Percentiles rank a stretch among this genome's conserved stretches.
Conservation (phyloP, 1,140 invertebrate genomes). For the Cepaea nemoralis region DNA sequence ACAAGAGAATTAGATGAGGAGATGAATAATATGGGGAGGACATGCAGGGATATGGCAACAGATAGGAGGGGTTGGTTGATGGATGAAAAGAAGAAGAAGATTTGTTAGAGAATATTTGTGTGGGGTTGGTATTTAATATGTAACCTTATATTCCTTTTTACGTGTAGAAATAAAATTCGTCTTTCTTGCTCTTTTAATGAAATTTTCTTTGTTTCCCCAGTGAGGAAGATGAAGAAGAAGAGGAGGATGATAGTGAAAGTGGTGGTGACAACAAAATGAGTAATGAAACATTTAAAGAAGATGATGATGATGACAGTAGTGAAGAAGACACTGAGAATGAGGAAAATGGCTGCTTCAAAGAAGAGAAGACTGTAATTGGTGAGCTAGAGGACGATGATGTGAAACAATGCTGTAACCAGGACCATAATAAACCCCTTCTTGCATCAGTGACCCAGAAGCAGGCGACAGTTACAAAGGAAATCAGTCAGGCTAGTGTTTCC, state of each 20-base stretch:
- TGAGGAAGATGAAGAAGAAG: not conserved
- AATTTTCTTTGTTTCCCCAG: not conserved
- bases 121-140: no score
- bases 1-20: no score
- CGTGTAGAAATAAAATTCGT: no score
- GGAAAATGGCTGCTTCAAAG: no score
- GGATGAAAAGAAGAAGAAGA: no score
- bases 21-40: no score
- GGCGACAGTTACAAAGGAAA: conserved; percentile 1
- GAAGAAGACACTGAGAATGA: conserved; percentile 40
- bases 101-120: no score
- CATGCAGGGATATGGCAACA: no score
- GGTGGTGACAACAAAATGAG: not conserved
- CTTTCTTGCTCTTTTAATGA: no score
- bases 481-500: conserved; percentile 1
- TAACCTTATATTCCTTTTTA: no score
- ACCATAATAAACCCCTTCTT: not conserved
- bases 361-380: conserved; percentile 21
- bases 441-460: not conserved
- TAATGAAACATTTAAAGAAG: not conserved
- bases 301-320: not conserved
- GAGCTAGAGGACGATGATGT: not conserved
- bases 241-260: not conserved
- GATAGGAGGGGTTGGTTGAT: no score
- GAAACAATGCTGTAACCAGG: not conserved